Evolutionary conservation across 2,888 invertebrate species (phyloP).

Genomic region (Sthenelais limicola): DNA sequence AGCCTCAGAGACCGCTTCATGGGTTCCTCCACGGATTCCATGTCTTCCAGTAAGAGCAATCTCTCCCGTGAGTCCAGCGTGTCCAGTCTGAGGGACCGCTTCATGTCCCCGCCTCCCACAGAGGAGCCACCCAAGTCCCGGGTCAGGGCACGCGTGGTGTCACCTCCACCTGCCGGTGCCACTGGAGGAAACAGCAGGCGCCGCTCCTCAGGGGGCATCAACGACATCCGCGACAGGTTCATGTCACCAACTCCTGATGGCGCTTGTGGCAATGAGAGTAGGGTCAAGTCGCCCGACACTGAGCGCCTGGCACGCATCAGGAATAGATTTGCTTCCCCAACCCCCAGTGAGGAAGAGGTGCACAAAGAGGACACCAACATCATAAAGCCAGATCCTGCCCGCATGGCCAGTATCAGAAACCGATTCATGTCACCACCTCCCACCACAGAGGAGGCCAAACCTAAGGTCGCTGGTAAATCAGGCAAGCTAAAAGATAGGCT

Average conservation of each 20-base stretch:
- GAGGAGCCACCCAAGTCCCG: slow-evolving; percentile 10
- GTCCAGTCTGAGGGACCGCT: slow-evolving; percentile 12
- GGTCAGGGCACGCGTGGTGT: not conserved
- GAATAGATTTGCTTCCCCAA: slow-evolving; percentile 16
- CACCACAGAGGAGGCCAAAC: not conserved
- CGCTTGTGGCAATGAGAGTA: no score
- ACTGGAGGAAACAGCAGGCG: no score
- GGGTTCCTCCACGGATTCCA: not conserved
- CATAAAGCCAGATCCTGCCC: slow-evolving; percentile 1
- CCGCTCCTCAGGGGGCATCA: not conserved
- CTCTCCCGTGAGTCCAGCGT: slow-evolving; percentile 13
- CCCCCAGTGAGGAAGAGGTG: not conserved
- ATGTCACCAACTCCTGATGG: slow-evolving; percentile 1
- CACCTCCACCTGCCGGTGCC: slow-evolving; percentile 19
- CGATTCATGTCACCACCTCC: slow-evolving; percentile 18
- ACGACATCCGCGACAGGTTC: not conserved
- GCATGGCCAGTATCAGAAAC: slow-evolving; percentile 17
- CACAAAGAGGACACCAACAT: not conserved
- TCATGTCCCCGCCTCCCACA: slow-evolving; percentile 9
- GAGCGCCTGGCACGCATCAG: not conserved
- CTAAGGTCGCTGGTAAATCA: not conserved
- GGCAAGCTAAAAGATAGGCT: not conserved
- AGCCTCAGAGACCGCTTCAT: slow-evolving; percentile 20
- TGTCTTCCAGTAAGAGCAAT: slow-evolving; percentile 13
- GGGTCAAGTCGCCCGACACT: slow-evolving; percentile 1